phyloP scores from a whole-genome alignment of 1,140 invertebrate species.

The Drosophila nebulosa region DNA sequence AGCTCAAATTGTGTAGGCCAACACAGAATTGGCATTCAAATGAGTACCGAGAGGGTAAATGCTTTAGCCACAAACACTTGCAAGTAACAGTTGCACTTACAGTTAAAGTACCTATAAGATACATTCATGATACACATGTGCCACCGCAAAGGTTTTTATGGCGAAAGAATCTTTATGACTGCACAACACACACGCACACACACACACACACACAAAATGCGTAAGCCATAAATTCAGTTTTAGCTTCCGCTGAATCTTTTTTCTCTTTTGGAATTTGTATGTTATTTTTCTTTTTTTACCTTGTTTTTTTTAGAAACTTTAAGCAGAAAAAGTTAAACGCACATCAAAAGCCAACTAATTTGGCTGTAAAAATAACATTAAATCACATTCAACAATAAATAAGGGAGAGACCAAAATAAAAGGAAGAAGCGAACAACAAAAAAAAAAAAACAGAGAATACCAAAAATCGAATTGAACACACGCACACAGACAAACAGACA shows the following conservation, averaged over 20 bases:
- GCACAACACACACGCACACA: slow-evolving; percentile 16
- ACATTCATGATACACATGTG: slow-evolving; percentile 27
- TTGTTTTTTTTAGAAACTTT: slow-evolving; percentile 35
- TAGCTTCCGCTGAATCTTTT: background rate
- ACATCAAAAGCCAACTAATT: slow-evolving; percentile 79
- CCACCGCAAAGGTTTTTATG: slow-evolving; percentile 4
- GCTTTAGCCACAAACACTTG: slow-evolving; percentile 9
- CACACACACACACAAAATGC: slow-evolving; percentile 19
- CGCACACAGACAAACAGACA: no score
- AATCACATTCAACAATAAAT: slow-evolving; percentile 65
- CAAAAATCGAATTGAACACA: slow-evolving; percentile 53
- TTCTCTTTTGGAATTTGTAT: background rate
- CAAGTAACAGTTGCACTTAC: slow-evolving; percentile 29
- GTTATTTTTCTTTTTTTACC: slow-evolving; percentile 6
- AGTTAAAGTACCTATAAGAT: slow-evolving; percentile 24
- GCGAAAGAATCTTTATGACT: slow-evolving; percentile 18
- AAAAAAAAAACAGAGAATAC: slow-evolving; percentile 27
- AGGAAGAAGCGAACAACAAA: background rate
- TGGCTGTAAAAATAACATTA: slow-evolving; percentile 79
- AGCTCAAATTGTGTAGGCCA: slow-evolving; percentile 8
- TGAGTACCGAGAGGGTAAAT: slow-evolving; percentile 37
- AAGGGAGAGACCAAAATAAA: slow-evolving; percentile 6
- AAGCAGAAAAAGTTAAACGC: slow-evolving; percentile 60
- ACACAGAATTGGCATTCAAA: slow-evolving; percentile 49
- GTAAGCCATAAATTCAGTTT: slow-evolving; percentile 44